phyloP scores from a whole-genome alignment of 2,113 vertebrate genomes.

The Dunckerocampus dactyliophorus region DNA sequence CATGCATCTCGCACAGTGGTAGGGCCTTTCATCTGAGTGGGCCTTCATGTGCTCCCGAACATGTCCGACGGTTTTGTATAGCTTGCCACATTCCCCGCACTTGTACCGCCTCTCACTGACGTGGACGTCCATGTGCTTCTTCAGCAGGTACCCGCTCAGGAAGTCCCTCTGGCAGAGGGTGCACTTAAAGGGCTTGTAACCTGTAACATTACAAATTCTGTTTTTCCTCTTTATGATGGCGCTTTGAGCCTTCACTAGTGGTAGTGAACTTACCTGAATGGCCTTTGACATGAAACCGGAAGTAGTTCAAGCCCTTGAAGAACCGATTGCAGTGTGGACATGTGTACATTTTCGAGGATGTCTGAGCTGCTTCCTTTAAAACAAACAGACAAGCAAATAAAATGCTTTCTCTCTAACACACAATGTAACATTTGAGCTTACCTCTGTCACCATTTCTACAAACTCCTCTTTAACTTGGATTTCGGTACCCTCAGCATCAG shows the following conservation, averaged over 20 bases:
- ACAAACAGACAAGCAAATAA: not conserved
- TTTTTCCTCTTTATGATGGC: not conserved
- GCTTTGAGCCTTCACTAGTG: not conserved
- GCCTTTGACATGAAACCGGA: constrained; percentile 84
- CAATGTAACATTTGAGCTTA: constrained; percentile 52
- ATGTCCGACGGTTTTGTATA: constrained; percentile 94
- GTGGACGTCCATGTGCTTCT: constrained; percentile 93
- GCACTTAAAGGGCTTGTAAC: constrained; percentile 86
- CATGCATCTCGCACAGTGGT: constrained; percentile 84
- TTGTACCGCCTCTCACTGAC: constrained; percentile 89
- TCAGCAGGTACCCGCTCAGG: constrained; percentile 90
- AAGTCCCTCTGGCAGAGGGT: constrained; percentile 90
- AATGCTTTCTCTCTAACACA: not conserved
- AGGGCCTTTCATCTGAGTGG: constrained; percentile 91
- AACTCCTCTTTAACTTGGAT: constrained; percentile 77
- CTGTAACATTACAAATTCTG: constrained; percentile 48
- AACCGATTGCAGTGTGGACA: constrained; percentile 87
- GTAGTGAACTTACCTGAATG: constrained; percentile 79
- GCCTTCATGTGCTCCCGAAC: constrained; percentile 93
- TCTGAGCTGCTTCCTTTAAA: constrained; percentile 56
- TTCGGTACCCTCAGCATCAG: constrained; percentile 55
- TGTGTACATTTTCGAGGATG: constrained; percentile 59
- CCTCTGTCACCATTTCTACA: constrained; percentile 68
- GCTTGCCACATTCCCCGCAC: constrained; percentile 94
- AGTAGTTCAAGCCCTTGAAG: constrained; percentile 79